Conservation (phyloP, 2,888 invertebrate species). For the Caenorhabditis afra region DNA sequence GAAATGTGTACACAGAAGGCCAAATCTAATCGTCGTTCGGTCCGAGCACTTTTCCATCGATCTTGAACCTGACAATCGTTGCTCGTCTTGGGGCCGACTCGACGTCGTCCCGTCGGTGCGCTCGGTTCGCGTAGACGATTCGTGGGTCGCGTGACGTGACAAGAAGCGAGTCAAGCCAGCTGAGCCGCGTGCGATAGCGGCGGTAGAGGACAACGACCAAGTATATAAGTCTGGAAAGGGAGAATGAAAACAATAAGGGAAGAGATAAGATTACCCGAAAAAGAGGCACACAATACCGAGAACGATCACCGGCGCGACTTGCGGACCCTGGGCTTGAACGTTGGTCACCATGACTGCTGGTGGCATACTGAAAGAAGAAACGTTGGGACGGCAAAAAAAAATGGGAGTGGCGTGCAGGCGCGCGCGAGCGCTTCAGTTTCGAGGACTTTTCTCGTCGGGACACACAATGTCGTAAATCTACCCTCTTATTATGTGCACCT, state of each 20-base stretch:
- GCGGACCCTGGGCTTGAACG: no score
- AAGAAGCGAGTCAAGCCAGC: slow-evolving; percentile 15
- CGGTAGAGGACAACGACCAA: slow-evolving; percentile 17
- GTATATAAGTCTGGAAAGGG: slow-evolving; percentile 7
- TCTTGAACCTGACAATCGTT: slow-evolving; percentile 25
- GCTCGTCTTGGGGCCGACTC: slow-evolving; percentile 9
- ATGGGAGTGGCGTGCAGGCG: neutral
- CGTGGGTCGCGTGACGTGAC: slow-evolving; percentile 9
- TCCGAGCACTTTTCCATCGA: slow-evolving; percentile 10
- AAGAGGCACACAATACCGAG: neutral
- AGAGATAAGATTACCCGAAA: slow-evolving; percentile 10
- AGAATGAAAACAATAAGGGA: neutral
- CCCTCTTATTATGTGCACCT: slow-evolving; percentile 16
- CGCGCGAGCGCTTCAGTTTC: neutral
- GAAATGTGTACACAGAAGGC: no score
- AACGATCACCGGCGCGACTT: no score
- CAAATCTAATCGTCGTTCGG: slow-evolving; percentile 5
- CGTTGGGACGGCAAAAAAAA: neutral
- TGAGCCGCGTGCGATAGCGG: neutral
- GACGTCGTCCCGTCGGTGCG: neutral
- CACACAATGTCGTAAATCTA: slow-evolving; percentile 41
- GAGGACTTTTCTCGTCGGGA: slow-evolving; percentile 30
- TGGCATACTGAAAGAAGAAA: no score
- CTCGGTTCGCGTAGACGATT: slow-evolving; percentile 25
- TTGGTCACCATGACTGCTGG: no score